These are phyloP conservation scores for Lucilia sericata DNA, from an alignment of 1,140 invertebrate species.

Conservation along the genomic window DNA sequence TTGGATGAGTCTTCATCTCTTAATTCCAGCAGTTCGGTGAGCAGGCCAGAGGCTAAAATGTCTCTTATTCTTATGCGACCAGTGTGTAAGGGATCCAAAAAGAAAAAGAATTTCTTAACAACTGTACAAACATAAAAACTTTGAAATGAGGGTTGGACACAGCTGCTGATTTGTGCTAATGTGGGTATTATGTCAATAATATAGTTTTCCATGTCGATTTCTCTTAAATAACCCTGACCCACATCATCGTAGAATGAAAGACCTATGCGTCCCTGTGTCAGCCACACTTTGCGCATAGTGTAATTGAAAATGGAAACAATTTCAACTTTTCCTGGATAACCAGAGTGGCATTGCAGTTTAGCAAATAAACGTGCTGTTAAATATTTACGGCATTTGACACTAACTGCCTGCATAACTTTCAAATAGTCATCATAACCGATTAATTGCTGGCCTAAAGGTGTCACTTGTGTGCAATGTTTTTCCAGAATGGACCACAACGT, in stretches of 20 bases:
- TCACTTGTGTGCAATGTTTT: slow-evolving; percentile 80
- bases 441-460: slow-evolving; percentile 81
- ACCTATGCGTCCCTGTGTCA: slow-evolving; percentile 92
- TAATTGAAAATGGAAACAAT: slow-evolving; percentile 93
- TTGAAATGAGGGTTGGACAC: slow-evolving; percentile 90
- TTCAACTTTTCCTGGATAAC: slow-evolving; percentile 78
- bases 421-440: slow-evolving; percentile 89
- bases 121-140: slow-evolving; percentile 97
- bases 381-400: slow-evolving; percentile 79
- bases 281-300: slow-evolving; percentile 94
- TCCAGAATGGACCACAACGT: slow-evolving; percentile 86
- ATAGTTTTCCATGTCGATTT: slow-evolving; percentile 94
- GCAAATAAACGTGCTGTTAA: slow-evolving; percentile 89
- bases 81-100: slow-evolving; percentile 89
- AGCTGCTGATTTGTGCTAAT: slow-evolving; percentile 85
- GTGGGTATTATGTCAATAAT: slow-evolving; percentile 94
- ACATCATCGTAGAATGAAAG: slow-evolving; percentile 93
- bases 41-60: slow-evolving; percentile 89
- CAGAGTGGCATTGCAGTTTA: slow-evolving; percentile 85
- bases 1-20: slow-evolving; percentile 87
- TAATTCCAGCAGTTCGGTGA: slow-evolving; percentile 91
- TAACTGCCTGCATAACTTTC: slow-evolving; percentile 78
- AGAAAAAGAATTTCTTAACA: slow-evolving; percentile 95
- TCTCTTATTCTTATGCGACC: slow-evolving; percentile 91
- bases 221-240: slow-evolving; percentile 91